Conservation (phyloP, 2,113 vertebrate genomes). For the Apteryx mantelli region DNA sequence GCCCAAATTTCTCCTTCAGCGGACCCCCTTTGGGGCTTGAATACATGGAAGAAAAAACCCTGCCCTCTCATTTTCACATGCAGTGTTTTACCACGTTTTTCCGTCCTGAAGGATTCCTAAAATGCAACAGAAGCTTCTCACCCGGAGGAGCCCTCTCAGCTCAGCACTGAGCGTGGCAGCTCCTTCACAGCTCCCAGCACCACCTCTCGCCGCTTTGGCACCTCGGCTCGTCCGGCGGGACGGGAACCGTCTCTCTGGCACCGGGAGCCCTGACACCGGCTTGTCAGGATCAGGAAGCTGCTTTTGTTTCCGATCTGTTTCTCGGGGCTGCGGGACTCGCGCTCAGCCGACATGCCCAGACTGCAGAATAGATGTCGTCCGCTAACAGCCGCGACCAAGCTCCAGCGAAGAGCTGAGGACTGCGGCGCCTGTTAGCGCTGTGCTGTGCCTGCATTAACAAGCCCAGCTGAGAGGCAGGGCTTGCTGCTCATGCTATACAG, state of each 20-base stretch:
- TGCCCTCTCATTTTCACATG: background rate
- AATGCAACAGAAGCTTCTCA: background rate
- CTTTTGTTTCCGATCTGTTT: background rate
- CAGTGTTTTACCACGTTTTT: background rate
- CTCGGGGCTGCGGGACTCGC: background rate
- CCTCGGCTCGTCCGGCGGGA: background rate
- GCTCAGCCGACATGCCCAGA: background rate
- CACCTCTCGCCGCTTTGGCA: background rate
- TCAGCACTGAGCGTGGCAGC: background rate
- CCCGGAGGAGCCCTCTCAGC: background rate
- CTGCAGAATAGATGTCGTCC: background rate
- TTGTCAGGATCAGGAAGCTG: background rate
- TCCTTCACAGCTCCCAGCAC: background rate
- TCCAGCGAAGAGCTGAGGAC: background rate
- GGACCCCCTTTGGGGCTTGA: background rate
- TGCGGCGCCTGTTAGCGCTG: background rate
- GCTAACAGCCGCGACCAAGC: accelerated
- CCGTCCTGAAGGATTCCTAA: background rate
- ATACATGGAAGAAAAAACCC: background rate
- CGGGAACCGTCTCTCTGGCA: background rate
- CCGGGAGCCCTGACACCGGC: background rate
- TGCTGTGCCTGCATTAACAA: background rate
- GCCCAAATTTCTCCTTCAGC: background rate
- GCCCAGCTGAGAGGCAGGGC: background rate
- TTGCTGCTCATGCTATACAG: background rate